These are phyloP conservation scores for Eleutherodactylus coqui DNA, from an alignment of 2,797 vertebrate genomes.

Conservation along the genomic window DNA sequence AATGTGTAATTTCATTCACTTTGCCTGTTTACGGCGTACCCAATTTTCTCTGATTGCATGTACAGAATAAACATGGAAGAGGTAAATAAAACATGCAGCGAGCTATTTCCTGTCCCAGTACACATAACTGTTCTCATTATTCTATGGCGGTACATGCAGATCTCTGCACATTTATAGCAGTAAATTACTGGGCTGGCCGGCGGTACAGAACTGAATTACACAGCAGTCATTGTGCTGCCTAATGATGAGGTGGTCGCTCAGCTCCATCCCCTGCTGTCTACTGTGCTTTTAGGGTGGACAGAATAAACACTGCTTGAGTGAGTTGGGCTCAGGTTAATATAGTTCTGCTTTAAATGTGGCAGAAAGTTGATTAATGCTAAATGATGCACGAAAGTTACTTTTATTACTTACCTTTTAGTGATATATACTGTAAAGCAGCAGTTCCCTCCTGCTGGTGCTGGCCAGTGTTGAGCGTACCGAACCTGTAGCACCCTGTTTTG, in stretches of 20 bases:
- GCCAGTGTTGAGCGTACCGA: no score
- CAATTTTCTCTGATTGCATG: slow-evolving; percentile 49
- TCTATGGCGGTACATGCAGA: background rate
- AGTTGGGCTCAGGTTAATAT: background rate
- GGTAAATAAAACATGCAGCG: slow-evolving; percentile 38
- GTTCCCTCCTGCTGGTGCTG: background rate
- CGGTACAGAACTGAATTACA: slow-evolving; percentile 37
- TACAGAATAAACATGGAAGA: slow-evolving; percentile 34
- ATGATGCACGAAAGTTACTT: background rate
- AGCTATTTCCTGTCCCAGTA: slow-evolving; percentile 22
- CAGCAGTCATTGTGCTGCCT: slow-evolving; percentile 14
- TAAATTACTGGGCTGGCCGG: slow-evolving; percentile 43
- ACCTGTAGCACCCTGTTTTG: no score
- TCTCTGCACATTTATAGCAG: background rate
- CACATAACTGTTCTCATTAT: slow-evolving; percentile 13
- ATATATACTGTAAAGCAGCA: no score
- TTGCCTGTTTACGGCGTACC: slow-evolving; percentile 43
- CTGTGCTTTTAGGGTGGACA: slow-evolving; percentile 23
- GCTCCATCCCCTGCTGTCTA: slow-evolving; percentile 11
- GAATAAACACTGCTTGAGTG: background rate
- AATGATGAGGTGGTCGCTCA: slow-evolving; percentile 15
- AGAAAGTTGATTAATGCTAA: background rate
- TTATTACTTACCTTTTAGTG: background rate
- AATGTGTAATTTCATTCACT: slow-evolving; percentile 46
- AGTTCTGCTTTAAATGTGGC: background rate